These are phyloP conservation scores for Tetramorium bicarinatum DNA, from an alignment of 2,888 invertebrate genomes.

Conservation along the genomic window DNA sequence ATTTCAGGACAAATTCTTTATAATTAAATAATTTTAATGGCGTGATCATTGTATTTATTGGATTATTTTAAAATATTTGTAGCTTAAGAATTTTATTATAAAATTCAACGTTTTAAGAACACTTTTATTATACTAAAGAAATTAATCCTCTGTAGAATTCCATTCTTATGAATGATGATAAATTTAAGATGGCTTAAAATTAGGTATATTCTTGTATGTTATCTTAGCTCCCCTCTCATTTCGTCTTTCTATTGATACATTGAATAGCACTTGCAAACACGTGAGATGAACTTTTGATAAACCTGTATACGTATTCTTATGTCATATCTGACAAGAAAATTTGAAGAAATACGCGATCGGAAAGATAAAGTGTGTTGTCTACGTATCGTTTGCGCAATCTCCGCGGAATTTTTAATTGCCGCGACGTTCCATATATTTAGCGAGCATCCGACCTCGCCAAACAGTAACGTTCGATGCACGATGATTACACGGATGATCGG, in stretches of 20 bases:
- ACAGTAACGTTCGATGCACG: slow-evolving; percentile 76
- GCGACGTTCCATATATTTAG: slow-evolving; percentile 74
- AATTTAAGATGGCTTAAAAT: not conserved
- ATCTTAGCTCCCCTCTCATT: not conserved
- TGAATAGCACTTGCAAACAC: slow-evolving; percentile 30
- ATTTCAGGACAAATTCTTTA: not conserved
- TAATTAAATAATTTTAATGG: not conserved
- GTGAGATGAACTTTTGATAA: slow-evolving; percentile 40
- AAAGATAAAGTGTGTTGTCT: slow-evolving; percentile 35
- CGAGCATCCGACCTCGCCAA: slow-evolving; percentile 65
- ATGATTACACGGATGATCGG: slow-evolving; percentile 69
- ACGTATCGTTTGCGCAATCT: slow-evolving; percentile 70
- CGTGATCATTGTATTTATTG: not conserved
- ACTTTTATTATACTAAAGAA: not conserved
- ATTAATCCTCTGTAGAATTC: not conserved
- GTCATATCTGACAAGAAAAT: slow-evolving; percentile 51
- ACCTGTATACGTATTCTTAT: slow-evolving; percentile 4
- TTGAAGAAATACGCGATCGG: slow-evolving; percentile 31
- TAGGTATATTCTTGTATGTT: not conserved
- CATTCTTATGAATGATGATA: slow-evolving; percentile 13
- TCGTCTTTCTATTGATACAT: slow-evolving; percentile 1
- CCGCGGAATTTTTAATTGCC: slow-evolving; percentile 68
- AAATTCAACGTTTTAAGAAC: not conserved
- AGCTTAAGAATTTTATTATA: not conserved
- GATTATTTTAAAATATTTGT: not conserved